These are phyloP conservation scores for Phallusia fumigata DNA, from an alignment of 23 tunicate species.

Conservation along the genomic window DNA sequence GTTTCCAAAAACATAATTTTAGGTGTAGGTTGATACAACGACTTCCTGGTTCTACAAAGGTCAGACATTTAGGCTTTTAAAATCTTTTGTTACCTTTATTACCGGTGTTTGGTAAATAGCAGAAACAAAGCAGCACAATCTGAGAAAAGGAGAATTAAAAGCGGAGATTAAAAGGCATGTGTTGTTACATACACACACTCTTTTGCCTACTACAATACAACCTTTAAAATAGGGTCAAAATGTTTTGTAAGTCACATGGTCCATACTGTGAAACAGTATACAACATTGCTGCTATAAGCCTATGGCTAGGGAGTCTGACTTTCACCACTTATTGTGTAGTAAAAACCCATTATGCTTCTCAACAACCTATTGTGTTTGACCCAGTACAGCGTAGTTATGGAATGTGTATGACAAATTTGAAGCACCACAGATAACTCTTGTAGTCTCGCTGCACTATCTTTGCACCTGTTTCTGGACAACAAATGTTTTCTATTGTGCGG, in stretches of 20 bases:
- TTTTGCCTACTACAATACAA: too few relatives aligned
- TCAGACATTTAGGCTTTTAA: background rate
- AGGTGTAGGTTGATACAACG: background rate
- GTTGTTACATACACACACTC: background rate
- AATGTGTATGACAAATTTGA: background rate
- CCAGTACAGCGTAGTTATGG: background rate
- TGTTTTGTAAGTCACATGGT: slow-evolving; percentile 1
- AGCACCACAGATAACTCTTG: background rate
- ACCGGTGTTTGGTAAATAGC: background rate
- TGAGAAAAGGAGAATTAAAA: background rate
- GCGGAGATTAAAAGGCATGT: background rate
- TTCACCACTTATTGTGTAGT: background rate
- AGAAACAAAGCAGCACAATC: background rate
- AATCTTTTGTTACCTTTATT: background rate
- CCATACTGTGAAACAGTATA: background rate
- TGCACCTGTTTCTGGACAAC: slow-evolving; percentile 11
- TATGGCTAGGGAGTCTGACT: background rate
- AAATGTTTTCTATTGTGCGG: background rate
- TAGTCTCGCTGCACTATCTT: background rate
- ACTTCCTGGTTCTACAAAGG: background rate
- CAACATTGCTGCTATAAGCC: background rate
- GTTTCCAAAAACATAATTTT: background rate
- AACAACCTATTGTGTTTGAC: background rate
- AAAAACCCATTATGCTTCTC: background rate
- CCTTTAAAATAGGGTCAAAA: background rate